These are phyloP conservation scores for Perizoma flavofasciatum DNA, from an alignment of 2,888 invertebrate species.

Conservation along the genomic window DNA sequence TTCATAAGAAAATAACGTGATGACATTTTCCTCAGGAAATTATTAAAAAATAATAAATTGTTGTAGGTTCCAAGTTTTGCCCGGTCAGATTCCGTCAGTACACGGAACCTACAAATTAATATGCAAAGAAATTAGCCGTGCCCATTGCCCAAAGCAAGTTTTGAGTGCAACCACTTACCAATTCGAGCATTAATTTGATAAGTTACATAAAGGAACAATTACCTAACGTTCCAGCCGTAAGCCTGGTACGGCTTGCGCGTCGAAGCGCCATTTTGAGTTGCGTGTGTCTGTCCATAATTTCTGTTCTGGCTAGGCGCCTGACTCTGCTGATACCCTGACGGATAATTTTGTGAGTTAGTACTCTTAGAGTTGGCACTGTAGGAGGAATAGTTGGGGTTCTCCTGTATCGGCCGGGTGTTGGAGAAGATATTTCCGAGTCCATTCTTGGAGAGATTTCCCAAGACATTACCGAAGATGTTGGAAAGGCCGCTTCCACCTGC, in stretches of 20 bases:
- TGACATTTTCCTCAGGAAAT: too few species aligned
- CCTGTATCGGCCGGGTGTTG: slow-evolving; percentile 75
- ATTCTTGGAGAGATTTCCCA: slow-evolving; percentile 67
- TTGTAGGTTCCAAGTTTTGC: too few species aligned
- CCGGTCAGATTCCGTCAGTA: too few species aligned
- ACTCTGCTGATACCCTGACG: slow-evolving; percentile 68
- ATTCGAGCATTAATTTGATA: slow-evolving; percentile 11
- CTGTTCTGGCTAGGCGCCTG: slow-evolving; percentile 63
- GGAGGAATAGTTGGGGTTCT: slow-evolving; percentile 74
- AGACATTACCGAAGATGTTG: slow-evolving; percentile 70
- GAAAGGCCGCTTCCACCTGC: slow-evolving; percentile 53
- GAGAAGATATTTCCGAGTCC: slow-evolving; percentile 67
- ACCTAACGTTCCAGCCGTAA: slow-evolving; percentile 80
- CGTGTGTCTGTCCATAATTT: slow-evolving; percentile 65
- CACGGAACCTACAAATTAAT: slow-evolving; percentile 5
- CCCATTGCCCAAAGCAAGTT: slow-evolving; percentile 27
- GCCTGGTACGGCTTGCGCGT: slow-evolving; percentile 63
- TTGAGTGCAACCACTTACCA: slow-evolving; percentile 32
- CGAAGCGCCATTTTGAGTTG: slow-evolving; percentile 57
- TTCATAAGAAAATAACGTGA: too few species aligned
- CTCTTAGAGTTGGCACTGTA: slow-evolving; percentile 67
- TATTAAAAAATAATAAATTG: too few species aligned
- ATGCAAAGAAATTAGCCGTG: slow-evolving; percentile 29
- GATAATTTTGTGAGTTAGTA: slow-evolving; percentile 69
- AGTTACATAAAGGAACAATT: slow-evolving; percentile 49